These are phyloP conservation scores for Halictus ligatus DNA, from an alignment of 2,888 invertebrate genomes.

Conservation along the genomic window DNA sequence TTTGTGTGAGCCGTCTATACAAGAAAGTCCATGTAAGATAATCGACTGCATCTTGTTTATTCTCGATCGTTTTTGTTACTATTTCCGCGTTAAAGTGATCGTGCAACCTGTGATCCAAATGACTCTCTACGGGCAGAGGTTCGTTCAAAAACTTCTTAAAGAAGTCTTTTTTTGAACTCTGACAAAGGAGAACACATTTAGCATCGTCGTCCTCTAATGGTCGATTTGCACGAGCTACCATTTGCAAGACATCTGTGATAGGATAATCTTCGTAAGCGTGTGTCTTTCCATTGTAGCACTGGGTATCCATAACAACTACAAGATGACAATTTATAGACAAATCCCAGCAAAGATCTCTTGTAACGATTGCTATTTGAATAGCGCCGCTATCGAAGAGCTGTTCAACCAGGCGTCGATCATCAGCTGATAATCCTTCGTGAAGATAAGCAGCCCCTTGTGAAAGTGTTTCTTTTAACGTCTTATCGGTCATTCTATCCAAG, in stretches of 20 bases:
- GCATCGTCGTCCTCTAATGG: constrained; percentile 96
- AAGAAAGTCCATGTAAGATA: constrained; percentile 99
- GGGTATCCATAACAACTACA: constrained; percentile 98
- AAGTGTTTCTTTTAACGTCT: constrained; percentile 96
- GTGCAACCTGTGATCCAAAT: constrained; percentile 98
- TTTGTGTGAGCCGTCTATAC: constrained; percentile 98
- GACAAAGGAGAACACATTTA: constrained; percentile 98
- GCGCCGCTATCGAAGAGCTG: constrained; percentile 97
- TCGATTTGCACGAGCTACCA: constrained; percentile 98
- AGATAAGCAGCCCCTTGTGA: constrained; percentile 98
- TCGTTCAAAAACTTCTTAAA: constrained; percentile 99
- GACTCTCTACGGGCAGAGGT: constrained; percentile 98
- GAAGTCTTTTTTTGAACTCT: constrained; percentile 98
- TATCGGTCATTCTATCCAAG: constrained; percentile 94
- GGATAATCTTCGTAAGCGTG: constrained; percentile 99
- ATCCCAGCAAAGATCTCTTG: constrained; percentile 96
- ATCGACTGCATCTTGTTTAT: constrained; percentile 99
- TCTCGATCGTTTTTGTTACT: constrained; percentile 99
- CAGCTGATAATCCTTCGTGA: constrained; percentile 95
- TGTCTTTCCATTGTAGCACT: constrained; percentile 88
- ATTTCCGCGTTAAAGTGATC: constrained; percentile 99
- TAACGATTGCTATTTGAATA: constrained; percentile 96
- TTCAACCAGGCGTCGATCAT: constrained; percentile 96
- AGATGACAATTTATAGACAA: constrained; percentile 95
- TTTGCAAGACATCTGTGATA: constrained; percentile 98